Conservation (phyloP, 2,113 vertebrate species). For the Carassius carassius region DNA sequence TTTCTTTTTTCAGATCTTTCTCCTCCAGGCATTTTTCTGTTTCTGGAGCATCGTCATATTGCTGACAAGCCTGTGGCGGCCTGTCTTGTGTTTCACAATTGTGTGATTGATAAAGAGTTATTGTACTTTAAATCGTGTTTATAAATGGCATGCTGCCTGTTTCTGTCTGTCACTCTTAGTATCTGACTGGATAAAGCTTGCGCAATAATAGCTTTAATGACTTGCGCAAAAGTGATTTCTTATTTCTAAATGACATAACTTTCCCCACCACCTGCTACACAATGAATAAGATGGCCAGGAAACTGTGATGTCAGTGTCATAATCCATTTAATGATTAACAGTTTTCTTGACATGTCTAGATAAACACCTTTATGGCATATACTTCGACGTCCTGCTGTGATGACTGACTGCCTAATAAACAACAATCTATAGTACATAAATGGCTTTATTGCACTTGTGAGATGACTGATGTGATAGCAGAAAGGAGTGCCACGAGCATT, state of each 20-base stretch:
- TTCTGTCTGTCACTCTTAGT: background rate
- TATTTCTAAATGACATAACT: background rate
- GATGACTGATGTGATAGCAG: background rate
- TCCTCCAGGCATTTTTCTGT: background rate
- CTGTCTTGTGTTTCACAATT: conserved; percentile 17
- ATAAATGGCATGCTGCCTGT: background rate
- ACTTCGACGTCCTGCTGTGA: background rate
- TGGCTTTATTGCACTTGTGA: background rate
- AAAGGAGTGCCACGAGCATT: background rate
- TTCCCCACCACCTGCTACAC: background rate
- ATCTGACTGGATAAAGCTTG: background rate
- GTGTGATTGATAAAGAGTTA: background rate
- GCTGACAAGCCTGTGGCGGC: background rate
- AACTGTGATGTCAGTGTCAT: background rate
- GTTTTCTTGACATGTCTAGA: background rate
- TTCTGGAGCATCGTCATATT: background rate
- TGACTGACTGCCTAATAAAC: conserved; percentile 7
- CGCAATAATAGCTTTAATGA: background rate
- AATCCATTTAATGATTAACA: conserved; percentile 16
- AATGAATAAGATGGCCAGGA: background rate
- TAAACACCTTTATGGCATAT: conserved; percentile 10
- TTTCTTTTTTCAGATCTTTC: background rate
- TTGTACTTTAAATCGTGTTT: background rate
- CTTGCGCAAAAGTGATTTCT: background rate
- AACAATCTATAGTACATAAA: background rate